Evolutionary conservation across 2,113 vertebrate genomes (phyloP).

Genomic region (Telmatochromis brachygnathus): DNA sequence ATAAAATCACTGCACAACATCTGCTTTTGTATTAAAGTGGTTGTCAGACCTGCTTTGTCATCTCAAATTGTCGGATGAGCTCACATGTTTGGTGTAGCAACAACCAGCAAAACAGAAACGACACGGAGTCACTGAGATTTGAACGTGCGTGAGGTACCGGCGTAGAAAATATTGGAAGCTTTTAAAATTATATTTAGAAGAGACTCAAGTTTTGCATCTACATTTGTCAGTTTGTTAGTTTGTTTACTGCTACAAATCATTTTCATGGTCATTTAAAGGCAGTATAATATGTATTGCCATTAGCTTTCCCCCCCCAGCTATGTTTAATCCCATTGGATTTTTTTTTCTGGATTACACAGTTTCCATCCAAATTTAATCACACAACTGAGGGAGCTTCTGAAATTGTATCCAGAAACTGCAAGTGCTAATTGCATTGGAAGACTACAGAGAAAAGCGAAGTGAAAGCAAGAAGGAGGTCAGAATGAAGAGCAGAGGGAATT

Average conservation of each 20-base stretch:
- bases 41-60: not conserved
- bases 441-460: not conserved
- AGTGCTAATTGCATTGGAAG: constrained; percentile 13
- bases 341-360: not conserved
- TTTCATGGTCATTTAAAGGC: not conserved
- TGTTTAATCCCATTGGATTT: not conserved
- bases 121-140: not conserved
- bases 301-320: not conserved
- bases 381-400: not conserved
- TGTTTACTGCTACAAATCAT: not conserved
- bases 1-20: constrained; percentile 2
- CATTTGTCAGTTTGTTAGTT: not conserved
- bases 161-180: not conserved
- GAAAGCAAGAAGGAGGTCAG: constrained; percentile 53
- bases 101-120: constrained; percentile 6
- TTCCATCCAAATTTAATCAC: constrained; percentile 1
- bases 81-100: constrained; percentile 13
- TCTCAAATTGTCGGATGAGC: not conserved
- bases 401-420: not conserved
- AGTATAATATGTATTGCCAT: not conserved
- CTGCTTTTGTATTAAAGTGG: constrained; percentile 9
- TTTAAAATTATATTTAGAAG: not conserved
- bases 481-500: constrained; percentile 25
- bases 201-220: not conserved
- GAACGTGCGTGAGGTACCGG: not conserved